Evolutionary conservation across 2,797 vertebrate species (phyloP).

Genomic region (Labeo calbasu): DNA sequence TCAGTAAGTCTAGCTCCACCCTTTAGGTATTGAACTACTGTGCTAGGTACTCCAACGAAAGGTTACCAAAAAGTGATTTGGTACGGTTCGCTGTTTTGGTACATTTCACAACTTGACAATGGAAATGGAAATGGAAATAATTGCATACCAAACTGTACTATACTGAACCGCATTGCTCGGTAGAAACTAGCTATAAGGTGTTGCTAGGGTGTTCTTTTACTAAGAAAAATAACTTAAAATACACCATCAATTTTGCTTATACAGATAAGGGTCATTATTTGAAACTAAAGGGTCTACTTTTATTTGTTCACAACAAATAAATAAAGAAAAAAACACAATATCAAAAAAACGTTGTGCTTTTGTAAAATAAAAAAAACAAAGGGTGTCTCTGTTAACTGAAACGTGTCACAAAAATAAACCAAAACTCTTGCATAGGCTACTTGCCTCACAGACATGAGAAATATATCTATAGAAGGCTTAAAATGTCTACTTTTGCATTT

Average conservation of each 20-base stretch:
- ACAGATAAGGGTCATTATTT: neutral
- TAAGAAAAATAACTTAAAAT: neutral
- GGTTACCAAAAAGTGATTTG: too few relatives aligned
- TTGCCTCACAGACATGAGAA: neutral
- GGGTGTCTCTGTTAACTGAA: neutral
- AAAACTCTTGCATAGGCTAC: neutral
- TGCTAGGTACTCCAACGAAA: too few relatives aligned
- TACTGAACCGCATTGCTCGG: too few relatives aligned
- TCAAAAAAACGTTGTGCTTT: neutral
- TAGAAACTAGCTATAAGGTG: too few relatives aligned
- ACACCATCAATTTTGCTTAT: neutral
- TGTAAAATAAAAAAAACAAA: neutral
- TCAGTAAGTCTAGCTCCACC: too few relatives aligned
- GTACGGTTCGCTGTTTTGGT: too few relatives aligned
- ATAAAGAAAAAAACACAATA: neutral
- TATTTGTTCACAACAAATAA: neutral
- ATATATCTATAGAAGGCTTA: neutral
- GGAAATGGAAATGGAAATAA: too few relatives aligned
- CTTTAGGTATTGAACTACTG: too few relatives aligned
- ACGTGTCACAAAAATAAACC: neutral
- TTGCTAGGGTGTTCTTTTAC: neutral
- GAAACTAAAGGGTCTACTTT: neutral
- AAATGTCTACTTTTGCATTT: too few relatives aligned
- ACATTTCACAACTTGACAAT: too few relatives aligned
- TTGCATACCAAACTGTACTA: too few relatives aligned